These are phyloP conservation scores for Myoxocephalus aenaeus DNA, from an alignment of 2,797 vertebrate species.

Conservation along the genomic window DNA sequence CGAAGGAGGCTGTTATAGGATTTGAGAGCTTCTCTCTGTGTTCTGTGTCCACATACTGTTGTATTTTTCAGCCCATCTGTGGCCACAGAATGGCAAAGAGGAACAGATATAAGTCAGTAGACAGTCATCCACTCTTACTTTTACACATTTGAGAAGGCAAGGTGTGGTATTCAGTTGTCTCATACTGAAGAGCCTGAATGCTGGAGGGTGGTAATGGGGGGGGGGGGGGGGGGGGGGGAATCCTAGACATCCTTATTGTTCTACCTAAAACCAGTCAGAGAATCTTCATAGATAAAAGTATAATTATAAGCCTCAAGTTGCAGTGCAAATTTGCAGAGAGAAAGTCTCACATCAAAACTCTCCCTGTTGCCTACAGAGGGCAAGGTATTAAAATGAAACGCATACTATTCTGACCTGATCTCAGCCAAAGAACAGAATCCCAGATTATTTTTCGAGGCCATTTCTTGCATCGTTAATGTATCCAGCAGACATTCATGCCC, in stretches of 20 bases:
- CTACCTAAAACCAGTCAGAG: not conserved
- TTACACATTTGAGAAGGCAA: constrained; percentile 8
- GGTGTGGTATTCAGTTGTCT: not conserved
- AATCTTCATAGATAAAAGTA: not conserved
- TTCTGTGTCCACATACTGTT: constrained; percentile 45
- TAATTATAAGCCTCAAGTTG: not conserved
- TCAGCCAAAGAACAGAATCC: not conserved
- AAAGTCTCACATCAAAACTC: not conserved
- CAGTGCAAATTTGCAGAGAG: too few species aligned
- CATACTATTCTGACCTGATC: not conserved
- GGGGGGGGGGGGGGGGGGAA: too few species aligned
- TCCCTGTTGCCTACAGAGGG: not conserved
- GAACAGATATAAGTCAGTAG: constrained; percentile 24
- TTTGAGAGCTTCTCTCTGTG: constrained; percentile 42
- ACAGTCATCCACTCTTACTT: not conserved
- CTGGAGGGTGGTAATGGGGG: not conserved
- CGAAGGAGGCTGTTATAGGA: constrained; percentile 21
- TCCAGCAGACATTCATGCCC: not conserved
- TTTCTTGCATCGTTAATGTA: not conserved
- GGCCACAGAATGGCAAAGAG: constrained; percentile 24
- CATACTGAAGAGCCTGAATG: constrained; percentile 6
- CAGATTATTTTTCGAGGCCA: not conserved
- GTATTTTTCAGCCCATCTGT: constrained; percentile 52
- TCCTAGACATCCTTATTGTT: not conserved
- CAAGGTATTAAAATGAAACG: not conserved